Evolutionary conservation across 1,140 invertebrate genomes (phyloP).

Genomic region (Calliopsis andreniformis): DNA sequence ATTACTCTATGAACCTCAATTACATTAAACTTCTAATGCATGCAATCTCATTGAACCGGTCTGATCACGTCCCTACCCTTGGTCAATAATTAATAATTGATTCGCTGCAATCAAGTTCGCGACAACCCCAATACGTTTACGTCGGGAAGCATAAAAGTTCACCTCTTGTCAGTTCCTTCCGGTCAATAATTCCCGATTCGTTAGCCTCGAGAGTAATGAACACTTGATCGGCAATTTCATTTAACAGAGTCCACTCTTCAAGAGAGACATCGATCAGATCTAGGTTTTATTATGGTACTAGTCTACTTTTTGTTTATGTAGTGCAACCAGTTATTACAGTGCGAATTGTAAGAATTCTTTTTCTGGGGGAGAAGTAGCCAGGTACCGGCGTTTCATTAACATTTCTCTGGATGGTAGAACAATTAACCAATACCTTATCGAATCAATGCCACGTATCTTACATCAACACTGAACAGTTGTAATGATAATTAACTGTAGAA

Average conservation of each 20-base stretch:
- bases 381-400: no score
- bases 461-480: no score
- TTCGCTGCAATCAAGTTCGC: not conserved
- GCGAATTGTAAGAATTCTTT: no score
- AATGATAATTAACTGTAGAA: no score
- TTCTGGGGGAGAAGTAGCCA: no score
- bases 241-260: not conserved
- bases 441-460: no score
- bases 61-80: not conserved
- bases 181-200: not conserved
- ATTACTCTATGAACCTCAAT: constrained; percentile 17
- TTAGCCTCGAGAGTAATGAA: not conserved
- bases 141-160: not conserved
- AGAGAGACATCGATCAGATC: not conserved
- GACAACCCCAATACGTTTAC: not conserved
- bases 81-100: not conserved
- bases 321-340: not conserved
- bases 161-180: not conserved
- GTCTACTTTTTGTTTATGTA: not conserved
- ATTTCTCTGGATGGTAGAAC: no score
- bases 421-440: no score
- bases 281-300: not conserved
- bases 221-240: not conserved
- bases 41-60: not conserved
- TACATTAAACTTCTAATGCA: not conserved